These are phyloP conservation scores for Bombus impatiens DNA, from an alignment of 1,140 invertebrate genomes.

Conservation along the genomic window DNA sequence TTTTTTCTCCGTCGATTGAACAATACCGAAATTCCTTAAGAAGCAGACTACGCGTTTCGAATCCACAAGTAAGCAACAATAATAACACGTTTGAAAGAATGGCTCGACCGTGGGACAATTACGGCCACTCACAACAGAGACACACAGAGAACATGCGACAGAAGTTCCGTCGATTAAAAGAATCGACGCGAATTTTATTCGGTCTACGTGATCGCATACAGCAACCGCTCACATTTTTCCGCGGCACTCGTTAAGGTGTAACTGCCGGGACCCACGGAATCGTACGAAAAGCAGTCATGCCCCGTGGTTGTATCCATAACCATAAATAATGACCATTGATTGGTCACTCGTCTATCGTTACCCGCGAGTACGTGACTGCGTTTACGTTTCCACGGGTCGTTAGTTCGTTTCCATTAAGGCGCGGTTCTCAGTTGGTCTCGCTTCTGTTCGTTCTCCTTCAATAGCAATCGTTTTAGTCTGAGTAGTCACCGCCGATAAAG, in stretches of 20 bases:
- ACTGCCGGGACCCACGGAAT: slow-evolving; percentile 17
- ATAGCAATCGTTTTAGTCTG: slow-evolving; percentile 41
- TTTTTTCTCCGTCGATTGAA: background rate
- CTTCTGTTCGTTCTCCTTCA: slow-evolving; percentile 61
- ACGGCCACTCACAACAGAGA: background rate
- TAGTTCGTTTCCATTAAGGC: slow-evolving; percentile 80
- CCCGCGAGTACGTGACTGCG: slow-evolving; percentile 76
- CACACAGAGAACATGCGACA: background rate
- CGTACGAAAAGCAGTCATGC: slow-evolving; percentile 62
- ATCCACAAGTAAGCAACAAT: background rate
- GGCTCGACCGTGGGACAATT: slow-evolving; percentile 29
- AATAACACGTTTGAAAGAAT: slow-evolving; percentile 28
- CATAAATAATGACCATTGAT: slow-evolving; percentile 78
- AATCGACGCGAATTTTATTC: slow-evolving; percentile 8
- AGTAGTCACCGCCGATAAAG: background rate
- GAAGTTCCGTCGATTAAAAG: background rate
- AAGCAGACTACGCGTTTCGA: slow-evolving; percentile 18
- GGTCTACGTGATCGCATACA: background rate
- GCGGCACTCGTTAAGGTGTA: slow-evolving; percentile 57
- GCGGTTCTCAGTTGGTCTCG: slow-evolving; percentile 66
- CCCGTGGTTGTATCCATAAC: slow-evolving; percentile 57
- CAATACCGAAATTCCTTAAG: slow-evolving; percentile 5
- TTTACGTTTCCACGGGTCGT: slow-evolving; percentile 79
- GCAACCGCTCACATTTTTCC: slow-evolving; percentile 36
- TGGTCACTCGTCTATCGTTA: slow-evolving; percentile 79